Base-by-base conservation (phyloP, 1,140 invertebrate genomes). In the Drosophila sucinea region DNA sequence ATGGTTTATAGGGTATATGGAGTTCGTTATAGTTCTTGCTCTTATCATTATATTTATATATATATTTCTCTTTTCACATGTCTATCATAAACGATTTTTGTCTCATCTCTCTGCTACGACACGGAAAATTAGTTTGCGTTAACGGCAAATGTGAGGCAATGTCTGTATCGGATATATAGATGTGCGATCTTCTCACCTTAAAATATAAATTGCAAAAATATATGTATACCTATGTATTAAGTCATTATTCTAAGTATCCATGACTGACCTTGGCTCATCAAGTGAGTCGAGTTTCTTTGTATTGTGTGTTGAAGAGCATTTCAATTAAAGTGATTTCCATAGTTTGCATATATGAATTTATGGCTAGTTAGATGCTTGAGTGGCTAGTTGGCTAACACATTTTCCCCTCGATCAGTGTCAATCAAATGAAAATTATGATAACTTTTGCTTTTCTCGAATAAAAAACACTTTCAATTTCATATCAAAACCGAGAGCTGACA, bases 381-480 rank as follows among this genome's bases (percentile, higher is more conserved):
- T 38, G 35, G 33, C 5, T 11, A 11, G 35, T 38, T 38, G 35
- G 33, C 5, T 35, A 51, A 6, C 44, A 27, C 44, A 51, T 7
- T n/a, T 29, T 51, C 60, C n/a, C 1, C 0, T 30, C 69, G 61
- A 76, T 81, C 62, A 70, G 66, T 73, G 55, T 60, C 70, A 86
- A 78, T 85, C 70, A 75, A 77, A 55, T 60, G 23, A 5, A 51
- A 51, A 51, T 51, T 51, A 51, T 51, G 7, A 51, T 33, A 72
- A 72, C 63, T 85, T 73, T 82, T 79, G 66, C 68, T 76, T 68
- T 81, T 86, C 82, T 68, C 86, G 82, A 72, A 56, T 33, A 56
- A 54, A 58, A 60, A 67, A 62, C 73, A 85, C 82, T 85, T 85
- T 81, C 71, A 60, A 47, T 85, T 85, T 85, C 82, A 76, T 70